These are phyloP conservation scores for Coregonus sp. DNA, from an alignment of 2,797 vertebrate species.

Conservation along the genomic window DNA sequence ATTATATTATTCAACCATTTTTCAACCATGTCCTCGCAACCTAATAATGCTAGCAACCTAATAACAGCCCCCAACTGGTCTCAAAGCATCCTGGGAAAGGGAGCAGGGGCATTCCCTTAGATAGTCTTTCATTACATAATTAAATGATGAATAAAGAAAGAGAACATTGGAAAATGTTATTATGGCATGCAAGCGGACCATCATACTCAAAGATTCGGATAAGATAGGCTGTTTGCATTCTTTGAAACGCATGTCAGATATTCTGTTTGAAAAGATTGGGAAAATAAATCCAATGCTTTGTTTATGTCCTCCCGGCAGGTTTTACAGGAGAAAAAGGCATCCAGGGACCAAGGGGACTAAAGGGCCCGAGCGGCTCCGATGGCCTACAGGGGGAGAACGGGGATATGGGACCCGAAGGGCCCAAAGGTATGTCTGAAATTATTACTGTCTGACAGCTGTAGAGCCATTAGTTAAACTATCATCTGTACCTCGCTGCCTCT, in stretches of 20 bases:
- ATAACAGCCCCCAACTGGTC: neutral
- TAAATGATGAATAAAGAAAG: neutral
- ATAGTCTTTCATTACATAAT: neutral
- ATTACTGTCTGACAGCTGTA: neutral
- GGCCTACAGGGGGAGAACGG: conserved; percentile 64
- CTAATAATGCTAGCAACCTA: neutral
- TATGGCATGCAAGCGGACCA: neutral
- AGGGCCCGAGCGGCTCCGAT: conserved; percentile 74
- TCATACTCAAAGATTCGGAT: neutral
- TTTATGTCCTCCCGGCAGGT: conserved; percentile 56
- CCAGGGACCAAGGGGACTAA: conserved; percentile 79
- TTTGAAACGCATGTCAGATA: conserved; percentile 18
- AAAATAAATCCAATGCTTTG: conserved; percentile 15
- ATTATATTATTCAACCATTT: neutral
- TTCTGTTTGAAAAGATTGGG: neutral
- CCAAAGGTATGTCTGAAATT: conserved; percentile 78
- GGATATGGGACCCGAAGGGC: conserved; percentile 78
- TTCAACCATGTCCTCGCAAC: neutral
- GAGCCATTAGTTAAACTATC: neutral
- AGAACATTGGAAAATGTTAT: neutral
- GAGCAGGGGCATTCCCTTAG: neutral
- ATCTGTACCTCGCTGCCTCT: neutral
- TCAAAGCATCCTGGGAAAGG: neutral
- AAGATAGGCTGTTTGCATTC: conserved; percentile 9
- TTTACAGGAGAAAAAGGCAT: conserved; percentile 77